Evolutionary conservation across 2,888 invertebrate genomes (phyloP), one percentile per base, ranked within the genome.

Genomic region (Neocrepidodera transversa): DNA sequence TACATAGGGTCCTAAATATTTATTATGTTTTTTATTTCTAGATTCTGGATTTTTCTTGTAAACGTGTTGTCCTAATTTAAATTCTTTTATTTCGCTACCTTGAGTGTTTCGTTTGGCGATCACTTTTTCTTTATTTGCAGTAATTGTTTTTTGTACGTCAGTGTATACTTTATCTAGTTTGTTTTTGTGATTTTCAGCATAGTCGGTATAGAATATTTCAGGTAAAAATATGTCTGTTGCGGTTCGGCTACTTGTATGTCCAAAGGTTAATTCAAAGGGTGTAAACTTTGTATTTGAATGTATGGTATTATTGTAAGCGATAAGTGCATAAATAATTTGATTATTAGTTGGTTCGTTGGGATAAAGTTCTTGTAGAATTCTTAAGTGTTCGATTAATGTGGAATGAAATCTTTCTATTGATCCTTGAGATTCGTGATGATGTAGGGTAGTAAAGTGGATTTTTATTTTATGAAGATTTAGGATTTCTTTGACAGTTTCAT

Each of bases 381-480:
- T 30, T 18, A 48, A 17, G 14, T 48, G 48, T 35, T 48, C 48
- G 20, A 51, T 51, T 13, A 38, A 13, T 1, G 54, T 47, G 1
- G 47, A 45, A 20, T 54, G 45, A 7, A 47, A 48, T 55, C 55
- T 16, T 52, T 62, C 55, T 8, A 60, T 32, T 26, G 48, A 28
- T n/a, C 50, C 38, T 18, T 63, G 47, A n/a, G 48, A 52, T 17
- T 63, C 16, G 10, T 53, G 63, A 13, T 61, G 56, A 10, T 36
- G 10, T 13, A 43, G 16, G 4, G 60, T 49, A 16, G 57, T 58
- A 18, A 58, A 63, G 35, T 63, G 58, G 26, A 54, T 35, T 52
- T 57, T 43, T 16, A 63, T 63, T 36, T 63, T 60, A 35, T 63
- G 60, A 11, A 57, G 18, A 16, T 47, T 56, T 20, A 57, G 36